Evolutionary conservation across 37 sponge, comb jelly and placozoan genomes (phyloP).

Genomic region (Mnemiopsis leidyi): DNA sequence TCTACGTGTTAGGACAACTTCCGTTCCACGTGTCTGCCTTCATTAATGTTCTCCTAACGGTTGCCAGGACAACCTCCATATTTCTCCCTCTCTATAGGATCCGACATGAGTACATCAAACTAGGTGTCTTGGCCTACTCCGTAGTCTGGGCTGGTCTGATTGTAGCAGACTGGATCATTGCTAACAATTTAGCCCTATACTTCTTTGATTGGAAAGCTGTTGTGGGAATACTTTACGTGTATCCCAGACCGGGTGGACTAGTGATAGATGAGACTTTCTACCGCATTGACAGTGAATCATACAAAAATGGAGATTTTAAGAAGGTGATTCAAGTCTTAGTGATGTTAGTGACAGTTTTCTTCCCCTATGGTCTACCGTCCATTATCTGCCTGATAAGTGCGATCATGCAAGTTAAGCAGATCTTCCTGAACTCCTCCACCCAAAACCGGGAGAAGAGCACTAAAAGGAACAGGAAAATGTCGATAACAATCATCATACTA

Average conservation of each 20-base stretch:
- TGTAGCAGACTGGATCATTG: conserved; percentile 23
- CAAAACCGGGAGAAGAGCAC: background rate
- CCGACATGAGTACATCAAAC: background rate
- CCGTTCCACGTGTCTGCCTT: conserved; percentile 45
- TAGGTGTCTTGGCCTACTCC: background rate
- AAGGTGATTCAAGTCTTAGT: background rate
- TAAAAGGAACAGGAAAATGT: conserved; percentile 33
- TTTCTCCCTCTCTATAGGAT: background rate
- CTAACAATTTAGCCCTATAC: background rate
- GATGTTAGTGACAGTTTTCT: background rate
- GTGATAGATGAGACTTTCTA: background rate
- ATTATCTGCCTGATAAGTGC: conserved; percentile 42
- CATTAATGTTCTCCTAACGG: conserved; percentile 16
- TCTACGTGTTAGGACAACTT: conserved; percentile 1
- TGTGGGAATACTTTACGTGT: conserved; percentile 31
- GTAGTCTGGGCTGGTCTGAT: background rate
- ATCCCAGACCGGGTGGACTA: conserved; percentile 3
- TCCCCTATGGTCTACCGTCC: conserved; percentile 43
- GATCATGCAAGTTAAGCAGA: background rate
- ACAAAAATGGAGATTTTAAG: background rate
- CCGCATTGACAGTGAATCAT: background rate
- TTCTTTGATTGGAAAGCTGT: background rate
- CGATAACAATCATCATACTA: conserved; percentile 23
- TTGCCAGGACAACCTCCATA: background rate
- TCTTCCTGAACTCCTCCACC: background rate